Percentiles rank a stretch among this genome's conserved stretches.
These are phyloP conservation scores for Apostichopus leukothele DNA, from an alignment of 53 echinoderm and acorn worm species.

Conservation along the genomic window DNA sequence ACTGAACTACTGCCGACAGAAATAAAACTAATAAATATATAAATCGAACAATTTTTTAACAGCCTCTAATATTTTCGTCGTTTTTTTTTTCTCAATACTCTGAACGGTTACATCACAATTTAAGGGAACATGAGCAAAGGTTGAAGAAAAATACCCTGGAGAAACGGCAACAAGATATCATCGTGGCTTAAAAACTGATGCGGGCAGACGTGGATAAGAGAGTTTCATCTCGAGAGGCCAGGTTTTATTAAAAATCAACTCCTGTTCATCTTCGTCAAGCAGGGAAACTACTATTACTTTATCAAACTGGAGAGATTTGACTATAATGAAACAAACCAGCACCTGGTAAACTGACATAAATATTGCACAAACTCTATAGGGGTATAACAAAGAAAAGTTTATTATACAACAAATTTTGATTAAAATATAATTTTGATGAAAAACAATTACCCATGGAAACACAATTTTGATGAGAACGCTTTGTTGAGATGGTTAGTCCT, in stretches of 20 bases:
- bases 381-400: too few species aligned
- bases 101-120: neutral
- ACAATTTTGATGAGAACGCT: too few species aligned
- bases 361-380: too few species aligned
- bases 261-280: neutral
- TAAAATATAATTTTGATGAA: too few species aligned
- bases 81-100: neutral
- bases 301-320: too few species aligned
- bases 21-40: neutral
- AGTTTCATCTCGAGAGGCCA: slow-evolving; percentile 1
- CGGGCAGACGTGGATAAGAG: neutral
- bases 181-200: neutral
- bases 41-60: neutral
- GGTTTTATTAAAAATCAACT: neutral
- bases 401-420: too few species aligned
- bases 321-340: too few species aligned
- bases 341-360: too few species aligned
- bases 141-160: neutral
- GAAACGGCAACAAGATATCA: neutral
- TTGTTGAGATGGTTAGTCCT: too few species aligned
- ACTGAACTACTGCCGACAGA: neutral
- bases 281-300: neutral
- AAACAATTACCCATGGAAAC: too few species aligned
- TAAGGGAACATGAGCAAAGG: neutral
- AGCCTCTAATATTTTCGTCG: neutral